Conservation (phyloP, 2,113 vertebrate species). For the Gadus chalcogrammus region DNA sequence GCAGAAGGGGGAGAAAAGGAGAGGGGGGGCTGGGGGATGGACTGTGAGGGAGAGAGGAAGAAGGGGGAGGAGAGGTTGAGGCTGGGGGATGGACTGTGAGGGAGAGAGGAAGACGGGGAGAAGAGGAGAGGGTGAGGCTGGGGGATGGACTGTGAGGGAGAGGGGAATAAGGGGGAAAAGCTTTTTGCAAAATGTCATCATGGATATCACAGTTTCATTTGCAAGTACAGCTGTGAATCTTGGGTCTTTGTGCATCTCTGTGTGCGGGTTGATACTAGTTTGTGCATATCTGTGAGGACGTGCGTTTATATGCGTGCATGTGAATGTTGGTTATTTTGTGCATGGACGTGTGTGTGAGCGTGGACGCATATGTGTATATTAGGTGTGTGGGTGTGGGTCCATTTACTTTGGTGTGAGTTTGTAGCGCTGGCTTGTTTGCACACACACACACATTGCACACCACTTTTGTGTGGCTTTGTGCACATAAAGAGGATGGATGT, state of each 20-base stretch:
- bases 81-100: conserved; percentile 1
- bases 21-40: not conserved
- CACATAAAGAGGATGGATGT: no score
- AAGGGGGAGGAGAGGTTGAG: not conserved
- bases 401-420: no score
- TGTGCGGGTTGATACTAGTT: not conserved
- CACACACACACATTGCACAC: no score
- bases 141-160: conserved; percentile 10
- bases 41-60: conserved; percentile 8
- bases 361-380: no score
- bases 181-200: conserved; percentile 72
- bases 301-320: conserved; percentile 11
- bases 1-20: not conserved
- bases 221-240: conserved; percentile 44
- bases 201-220: conserved; percentile 68
- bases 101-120: conserved; percentile 4
- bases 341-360: not conserved
- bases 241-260: conserved; percentile 6
- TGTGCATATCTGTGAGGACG: not conserved
- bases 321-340: conserved; percentile 30
- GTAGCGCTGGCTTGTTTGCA: no score
- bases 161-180: conserved; percentile 36
- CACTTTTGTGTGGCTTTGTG: no score
- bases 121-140: not conserved
- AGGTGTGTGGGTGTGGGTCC: no score